A percentile compares a stretch with the other conserved stretches of the same genome.
Conservation (phyloP, 1,140 invertebrate genomes). For the Solenopsis fugax region DNA sequence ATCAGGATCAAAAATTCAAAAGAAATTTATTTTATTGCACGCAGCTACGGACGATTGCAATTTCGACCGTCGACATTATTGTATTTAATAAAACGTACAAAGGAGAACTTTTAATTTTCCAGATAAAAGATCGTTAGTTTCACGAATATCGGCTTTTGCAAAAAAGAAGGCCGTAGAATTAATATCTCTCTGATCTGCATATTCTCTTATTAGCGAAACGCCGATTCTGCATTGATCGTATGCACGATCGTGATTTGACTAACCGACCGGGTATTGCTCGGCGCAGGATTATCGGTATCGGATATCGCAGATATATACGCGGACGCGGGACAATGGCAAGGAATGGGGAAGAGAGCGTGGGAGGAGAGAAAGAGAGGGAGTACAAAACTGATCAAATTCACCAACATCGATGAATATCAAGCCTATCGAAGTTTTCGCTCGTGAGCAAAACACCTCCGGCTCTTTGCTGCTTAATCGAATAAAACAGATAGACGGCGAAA, state of each 20-base stretch:
- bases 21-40: neutral
- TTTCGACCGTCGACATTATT: neutral
- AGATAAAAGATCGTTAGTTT: neutral
- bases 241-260: conserved; percentile 56
- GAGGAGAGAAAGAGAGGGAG: neutral
- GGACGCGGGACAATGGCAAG: too few species aligned
- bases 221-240: conserved; percentile 45
- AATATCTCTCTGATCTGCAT: conserved; percentile 32
- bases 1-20: neutral
- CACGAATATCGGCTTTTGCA: conserved; percentile 11
- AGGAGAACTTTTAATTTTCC: conserved; percentile 4
- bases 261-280: conserved; percentile 56
- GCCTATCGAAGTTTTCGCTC: conserved; percentile 53
- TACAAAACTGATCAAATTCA: conserved; percentile 57
- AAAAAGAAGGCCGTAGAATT: neutral
- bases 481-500: conserved; percentile 52
- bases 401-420: conserved; percentile 60
- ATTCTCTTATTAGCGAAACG: conserved; percentile 53
- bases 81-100: too few species aligned
- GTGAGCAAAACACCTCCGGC: conserved; percentile 41
- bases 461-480: conserved; percentile 63
- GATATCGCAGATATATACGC: conserved; percentile 35
- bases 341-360: neutral
- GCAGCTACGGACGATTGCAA: neutral
- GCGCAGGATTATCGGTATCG: conserved; percentile 55